Evolutionary conservation across 2,888 invertebrate genomes (phyloP), one percentile per base, ranked within the genome.

Genomic region (Pyrochroa serraticornis): DNA sequence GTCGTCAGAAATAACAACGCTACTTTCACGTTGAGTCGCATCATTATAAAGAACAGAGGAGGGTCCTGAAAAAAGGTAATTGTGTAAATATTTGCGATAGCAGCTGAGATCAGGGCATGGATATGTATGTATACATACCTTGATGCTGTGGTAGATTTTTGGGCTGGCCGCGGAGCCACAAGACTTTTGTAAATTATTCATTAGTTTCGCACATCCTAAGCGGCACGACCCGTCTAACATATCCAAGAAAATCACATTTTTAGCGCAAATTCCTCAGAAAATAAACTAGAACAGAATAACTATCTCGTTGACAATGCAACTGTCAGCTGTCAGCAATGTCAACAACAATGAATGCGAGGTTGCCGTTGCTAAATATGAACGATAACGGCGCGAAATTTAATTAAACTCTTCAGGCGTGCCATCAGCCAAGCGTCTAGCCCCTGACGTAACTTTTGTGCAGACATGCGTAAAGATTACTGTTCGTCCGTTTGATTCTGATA

Each of bases 21-120:
- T 72, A 87, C 82, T 80, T 92, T 92, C 77, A 92, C 83, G 79
- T 92, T 92, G 71, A 92, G 80, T 68, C 92, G 86, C 86, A 91
- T 85, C 83, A 90, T 88, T 82, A 89, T 84, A 74, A 79, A 80
- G 70, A 79, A 81, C 74, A 80, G 69, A 55, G 79, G 79, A 44
- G 78, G 78, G 57, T 75, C 77, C 80, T 80, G 58, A 50, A 78
- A 76, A 47, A 41, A 5, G 34, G 9, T 3, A 38, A 39, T 8
- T 12, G 10, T 2, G 14, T 8, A 10, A 10, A 13, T 10, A 39
- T 39, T 39, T 8, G 39, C 3, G 12, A 9, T 39, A 47, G 14
- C 7, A 30, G 38, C 14, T 34, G 14, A 45, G 8, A 45, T 34
- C 10, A 35, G 12, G 37, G 7, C 9, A 12, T 10, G 7, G 12